A percentile compares a stretch with the other conserved stretches of the same genome.
Conservation (phyloP, 2,113 vertebrate genomes). For the Heloderma charlesbogerti region DNA sequence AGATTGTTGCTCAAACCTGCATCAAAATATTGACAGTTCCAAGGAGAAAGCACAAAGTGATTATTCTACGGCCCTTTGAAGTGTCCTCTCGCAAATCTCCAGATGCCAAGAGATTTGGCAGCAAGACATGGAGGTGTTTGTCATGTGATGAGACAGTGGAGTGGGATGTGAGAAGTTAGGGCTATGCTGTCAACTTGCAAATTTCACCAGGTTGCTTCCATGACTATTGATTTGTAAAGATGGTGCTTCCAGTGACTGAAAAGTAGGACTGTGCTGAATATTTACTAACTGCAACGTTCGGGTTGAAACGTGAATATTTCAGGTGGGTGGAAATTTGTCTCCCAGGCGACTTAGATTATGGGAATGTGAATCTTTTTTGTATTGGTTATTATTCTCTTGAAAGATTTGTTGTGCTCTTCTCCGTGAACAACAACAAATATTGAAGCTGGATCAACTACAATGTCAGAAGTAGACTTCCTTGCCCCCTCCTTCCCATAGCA, state of each 20-base stretch:
- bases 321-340: not conserved
- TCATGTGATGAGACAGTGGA: slow-evolving; percentile 16
- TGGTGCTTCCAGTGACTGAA: not conserved
- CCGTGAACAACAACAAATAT: not conserved
- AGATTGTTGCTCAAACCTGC: slow-evolving; percentile 45
- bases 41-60: slow-evolving; percentile 40
- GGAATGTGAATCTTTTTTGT: not conserved
- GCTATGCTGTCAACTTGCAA: slow-evolving; percentile 24
- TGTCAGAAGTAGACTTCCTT: too few relatives aligned
- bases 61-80: slow-evolving; percentile 39
- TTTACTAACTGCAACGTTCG: not conserved
- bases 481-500: too few relatives aligned
- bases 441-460: too few relatives aligned
- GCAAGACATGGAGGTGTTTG: slow-evolving; percentile 42
- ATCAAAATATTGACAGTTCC: slow-evolving; percentile 61
- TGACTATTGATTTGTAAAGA: not conserved
- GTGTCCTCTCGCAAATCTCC: not conserved
- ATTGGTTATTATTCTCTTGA: not conserved
- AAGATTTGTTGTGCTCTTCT: not conserved
- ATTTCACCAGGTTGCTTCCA: slow-evolving; percentile 49
- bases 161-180: slow-evolving; percentile 62
- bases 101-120: slow-evolving; percentile 57
- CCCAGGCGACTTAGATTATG: not conserved
- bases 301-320: not conserved
- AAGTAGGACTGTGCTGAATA: not conserved